A percentile compares a stretch with the other conserved stretches of the same genome.
phyloP scores from a whole-genome alignment of 2,888 invertebrate species.

The Teleiodes luculella region DNA sequence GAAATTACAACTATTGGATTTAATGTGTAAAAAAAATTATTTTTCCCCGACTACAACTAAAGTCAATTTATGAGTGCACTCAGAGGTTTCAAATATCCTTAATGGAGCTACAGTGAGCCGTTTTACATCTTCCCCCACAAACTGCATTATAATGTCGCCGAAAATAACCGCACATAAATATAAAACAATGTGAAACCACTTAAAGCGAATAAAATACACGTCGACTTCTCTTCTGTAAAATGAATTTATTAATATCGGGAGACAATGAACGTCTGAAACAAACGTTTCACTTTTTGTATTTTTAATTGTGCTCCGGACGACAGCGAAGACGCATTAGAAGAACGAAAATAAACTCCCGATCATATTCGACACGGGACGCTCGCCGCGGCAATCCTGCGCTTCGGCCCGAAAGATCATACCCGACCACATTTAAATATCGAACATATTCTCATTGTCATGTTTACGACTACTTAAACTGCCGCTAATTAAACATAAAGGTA shows the following conservation, averaged over 20 bases:
- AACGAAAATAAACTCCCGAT: conserved; percentile 74
- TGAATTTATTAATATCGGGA: conserved; percentile 79
- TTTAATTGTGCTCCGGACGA: conserved; percentile 77
- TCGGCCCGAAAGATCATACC: background rate
- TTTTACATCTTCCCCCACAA: conserved; percentile 76
- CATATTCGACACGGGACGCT: conserved; percentile 64
- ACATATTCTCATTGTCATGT: too few species aligned
- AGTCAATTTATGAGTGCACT: conserved; percentile 77
- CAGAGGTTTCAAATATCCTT: conserved; percentile 76
- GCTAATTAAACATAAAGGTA: conserved; percentile 49
- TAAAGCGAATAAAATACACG: conserved; percentile 79
- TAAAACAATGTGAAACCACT: conserved; percentile 79
- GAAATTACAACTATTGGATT: too few species aligned
- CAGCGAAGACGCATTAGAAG: conserved; percentile 75
- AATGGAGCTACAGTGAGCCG: conserved; percentile 76
- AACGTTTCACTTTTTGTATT: conserved; percentile 76
- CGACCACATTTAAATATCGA: too few species aligned
- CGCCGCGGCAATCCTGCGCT: conserved; percentile 22
- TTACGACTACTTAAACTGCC: conserved; percentile 49
- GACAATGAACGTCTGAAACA: conserved; percentile 79
- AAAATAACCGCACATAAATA: conserved; percentile 79
- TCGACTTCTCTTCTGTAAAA: conserved; percentile 76
- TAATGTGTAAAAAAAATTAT: too few species aligned
- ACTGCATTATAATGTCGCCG: conserved; percentile 77
- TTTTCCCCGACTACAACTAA: too few species aligned